A percentile compares a stretch with the other conserved stretches of the same genome.
These are phyloP conservation scores for Phyto melanocephala DNA, from an alignment of 2,888 invertebrate genomes.

Conservation along the genomic window DNA sequence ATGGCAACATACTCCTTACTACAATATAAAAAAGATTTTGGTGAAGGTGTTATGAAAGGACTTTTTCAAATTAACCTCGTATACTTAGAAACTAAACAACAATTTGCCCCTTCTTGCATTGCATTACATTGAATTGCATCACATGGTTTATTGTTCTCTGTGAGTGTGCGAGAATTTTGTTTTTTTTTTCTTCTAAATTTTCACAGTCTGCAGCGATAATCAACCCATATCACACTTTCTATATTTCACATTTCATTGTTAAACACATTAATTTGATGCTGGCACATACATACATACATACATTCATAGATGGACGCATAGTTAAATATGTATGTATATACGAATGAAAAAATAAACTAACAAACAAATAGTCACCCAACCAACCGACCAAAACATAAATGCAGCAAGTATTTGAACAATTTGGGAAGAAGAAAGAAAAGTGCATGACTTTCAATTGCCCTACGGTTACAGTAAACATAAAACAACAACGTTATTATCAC, in stretches of 20 bases:
- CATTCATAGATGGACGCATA: too few relatives aligned
- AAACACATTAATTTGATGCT: conserved; percentile 62
- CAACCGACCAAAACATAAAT: background rate
- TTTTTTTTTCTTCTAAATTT: conserved; percentile 14
- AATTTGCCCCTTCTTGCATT: conserved; percentile 34
- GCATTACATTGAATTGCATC: conserved; percentile 47
- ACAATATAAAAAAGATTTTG: too few relatives aligned
- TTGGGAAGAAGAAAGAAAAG: conserved; percentile 26
- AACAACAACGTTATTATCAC: conserved; percentile 10
- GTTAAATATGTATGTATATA: too few relatives aligned
- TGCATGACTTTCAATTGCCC: conserved; percentile 67
- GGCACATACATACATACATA: conserved; percentile 11
- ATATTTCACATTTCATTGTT: conserved; percentile 61
- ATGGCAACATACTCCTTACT: too few relatives aligned
- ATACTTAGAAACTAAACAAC: background rate
- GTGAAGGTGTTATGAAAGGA: too few relatives aligned
- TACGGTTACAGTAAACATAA: conserved; percentile 48
- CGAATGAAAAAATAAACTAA: conserved; percentile 17
- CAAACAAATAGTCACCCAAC: background rate
- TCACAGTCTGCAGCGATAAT: conserved; percentile 52
- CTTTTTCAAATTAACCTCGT: background rate
- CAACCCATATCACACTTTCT: conserved; percentile 66
- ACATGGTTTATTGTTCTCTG: conserved; percentile 43
- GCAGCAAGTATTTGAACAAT: conserved; percentile 34
- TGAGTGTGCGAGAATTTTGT: background rate